Base-by-base conservation (phyloP, 2,888 invertebrate species). In the Callimorpha dominula region DNA sequence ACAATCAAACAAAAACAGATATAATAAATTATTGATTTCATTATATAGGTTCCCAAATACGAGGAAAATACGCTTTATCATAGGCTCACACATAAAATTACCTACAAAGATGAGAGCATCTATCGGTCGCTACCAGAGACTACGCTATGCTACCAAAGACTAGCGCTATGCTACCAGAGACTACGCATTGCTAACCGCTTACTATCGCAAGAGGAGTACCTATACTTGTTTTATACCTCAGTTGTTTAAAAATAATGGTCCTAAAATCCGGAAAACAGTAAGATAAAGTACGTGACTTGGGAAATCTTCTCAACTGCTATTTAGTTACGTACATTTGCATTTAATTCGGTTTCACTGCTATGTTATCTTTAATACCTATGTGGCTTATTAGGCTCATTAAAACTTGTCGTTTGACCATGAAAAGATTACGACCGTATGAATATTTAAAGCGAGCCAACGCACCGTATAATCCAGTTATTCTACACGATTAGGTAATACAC, bases 331-430 rank as follows among this genome's bases (percentile, higher is more conserved):
- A n/a, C 54, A 54, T 54, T 17, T n/a, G 54, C n/a, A 57, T 57
- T 20, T 20, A 17, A 8, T 54, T 54, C 17, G 17, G 3, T n/a
- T n/a, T 20, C 20, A 11, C 20, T 31, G 31, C 31, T 31, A 65
- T 20, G n/a, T 46, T 43, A 65, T 20, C 6, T 12, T n/a, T 12
- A 66, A 31, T 50, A 42, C 52, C 20, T 57, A 68, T 43, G 62
- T 49, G 15, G 43, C 46, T 70, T 71, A 69, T 40, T 65, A 14
- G 40, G 62, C 49, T 54, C 49, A 31, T 62, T 74, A 65, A 57
- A 20, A 65, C 20, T 46, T 11, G 68, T 63, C 63, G 65, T 62
- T 72, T 72, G 73, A 46, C 83, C 78, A 40, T 81, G 78, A 82
- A 64, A 62, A 63, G 63, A 70, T 80, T 72, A 76, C 54, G 72